Base-by-base conservation (phyloP, 2,797 vertebrate genomes). In the Remorina albescens region DNA sequence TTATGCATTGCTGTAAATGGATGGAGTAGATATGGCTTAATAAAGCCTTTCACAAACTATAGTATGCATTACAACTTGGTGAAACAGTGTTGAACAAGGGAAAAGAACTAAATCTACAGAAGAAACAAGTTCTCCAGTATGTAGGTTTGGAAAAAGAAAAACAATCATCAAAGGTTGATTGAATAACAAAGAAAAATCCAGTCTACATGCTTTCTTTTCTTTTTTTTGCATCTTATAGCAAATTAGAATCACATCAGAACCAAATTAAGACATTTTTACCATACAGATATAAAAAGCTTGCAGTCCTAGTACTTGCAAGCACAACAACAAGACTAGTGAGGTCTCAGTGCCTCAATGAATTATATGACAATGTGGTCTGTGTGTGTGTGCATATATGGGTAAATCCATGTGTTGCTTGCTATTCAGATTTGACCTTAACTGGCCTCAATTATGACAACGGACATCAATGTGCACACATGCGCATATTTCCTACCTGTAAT, bases 391-490 rank as follows among this genome's bases (percentile, higher is more conserved):
- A n/a, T 47, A 10, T 47, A n/a, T 23, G 13, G 25, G n/a, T 47
- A n/a, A 46, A 47, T 61, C 28, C 6, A 30, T 58, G 51, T 41
- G 11, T 39, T 28, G 47, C 32, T 50, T 32, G 28, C 58, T 62
- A 59, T 64, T 7, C 6, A 49, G 74, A 60, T 37, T 25, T 56
- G 54, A 80, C 50, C 56, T 60, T 23, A 8, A 28, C 44, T 55
- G 46, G 26, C 57, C 65, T 72, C 64, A 47, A 73, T 78, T 47
- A 65, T 54, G 10, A 47, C 23, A 42, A 11, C 66, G 49, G 61
- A 32, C 41, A 60, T 12, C 19, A 16, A 46, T 5, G 15, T 15
- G 15, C 64, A 36, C 46, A 58, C 21, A 21, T 36, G 60, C 34
- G 44, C 41, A 12, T 21, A 51, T 3, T 26, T 32, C 47, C 41